Evolutionary conservation across 2,797 vertebrate species (phyloP), one percentile per base, ranked within the genome.

Genomic region (Phalloptychus januarius): DNA sequence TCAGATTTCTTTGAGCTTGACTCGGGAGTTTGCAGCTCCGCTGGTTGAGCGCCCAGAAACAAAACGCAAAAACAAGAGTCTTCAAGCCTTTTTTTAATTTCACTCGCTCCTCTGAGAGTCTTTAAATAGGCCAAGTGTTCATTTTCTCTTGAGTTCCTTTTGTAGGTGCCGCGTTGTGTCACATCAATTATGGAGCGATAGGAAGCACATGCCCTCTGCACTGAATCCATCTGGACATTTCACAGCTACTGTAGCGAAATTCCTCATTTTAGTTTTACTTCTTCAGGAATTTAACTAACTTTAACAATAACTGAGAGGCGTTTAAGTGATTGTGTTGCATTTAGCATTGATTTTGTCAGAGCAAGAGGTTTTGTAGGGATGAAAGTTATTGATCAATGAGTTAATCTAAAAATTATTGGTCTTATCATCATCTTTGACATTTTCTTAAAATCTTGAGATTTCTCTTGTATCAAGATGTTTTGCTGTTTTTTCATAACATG

Each of bases 161-260:
- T 58, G 87, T 86, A 65, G 67, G 52, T 85, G 79, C 87, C 86
- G 84, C 81, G 85, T 88, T 85, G 88, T 90, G 86, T 91, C 93
- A 90, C 92, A 93, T 94, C 90, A 94, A 94, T 94, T 94, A 95
- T 94, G 76, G 87, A 93, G 89, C 70, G 28, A 93, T 85, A 88
- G 89, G 89, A 85, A 91, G 88, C 88, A 89, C 88, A 91, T 91
- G 91, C 86, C 87, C 91, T 80, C 71, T 86, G 86, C 85, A 83
- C 85, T 86, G 80, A 87, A 90, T 92, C 87, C 83, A 80, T 92
- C 85, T 89, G 91, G 50, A 45, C 65, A 83, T 56, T 78, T 74
- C 50, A 65, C 58, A 18, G 31, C 61, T 67, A 58, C 36, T 65
- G 69, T 12, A 63, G 72, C 50, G 78, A 40, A 46, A 54, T 23